phyloP scores from a whole-genome alignment of 2,113 vertebrate species.

The Eublepharis macularius region DNA sequence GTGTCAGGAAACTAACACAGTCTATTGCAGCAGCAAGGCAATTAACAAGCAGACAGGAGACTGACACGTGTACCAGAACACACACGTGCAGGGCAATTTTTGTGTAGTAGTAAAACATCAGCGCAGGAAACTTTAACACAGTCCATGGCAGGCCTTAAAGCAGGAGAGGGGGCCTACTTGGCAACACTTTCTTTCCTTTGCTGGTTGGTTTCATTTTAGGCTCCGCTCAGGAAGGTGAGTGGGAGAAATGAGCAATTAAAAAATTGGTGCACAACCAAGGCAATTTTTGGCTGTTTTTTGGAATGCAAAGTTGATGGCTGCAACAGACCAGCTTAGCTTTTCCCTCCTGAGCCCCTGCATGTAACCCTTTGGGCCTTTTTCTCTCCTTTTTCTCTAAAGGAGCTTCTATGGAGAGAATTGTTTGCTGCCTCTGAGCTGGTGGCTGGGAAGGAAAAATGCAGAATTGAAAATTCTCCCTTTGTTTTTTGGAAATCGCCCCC shows the following conservation, averaged over 20 bases:
- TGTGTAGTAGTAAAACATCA: no score
- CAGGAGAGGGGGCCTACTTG: no score
- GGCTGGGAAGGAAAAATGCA: background rate
- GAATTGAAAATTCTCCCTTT: background rate
- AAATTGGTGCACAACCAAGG: conserved; percentile 10
- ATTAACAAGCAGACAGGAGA: no score
- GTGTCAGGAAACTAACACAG: no score
- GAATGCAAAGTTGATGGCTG: background rate
- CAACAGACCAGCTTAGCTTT: background rate
- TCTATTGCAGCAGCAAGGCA: no score
- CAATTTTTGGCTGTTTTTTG: background rate
- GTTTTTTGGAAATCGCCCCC: no score
- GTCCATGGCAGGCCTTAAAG: no score
- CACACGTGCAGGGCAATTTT: no score
- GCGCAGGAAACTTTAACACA: no score
- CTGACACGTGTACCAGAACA: no score
- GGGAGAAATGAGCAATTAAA: background rate
- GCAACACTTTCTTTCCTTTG: no score
- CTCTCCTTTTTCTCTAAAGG: background rate
- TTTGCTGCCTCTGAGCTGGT: background rate
- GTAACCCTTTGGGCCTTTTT: background rate
- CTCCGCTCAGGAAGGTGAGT: no score
- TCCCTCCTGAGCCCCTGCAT: background rate
- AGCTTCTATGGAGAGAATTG: background rate
- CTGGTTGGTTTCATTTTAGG: conserved; percentile 6